phyloP scores from a whole-genome alignment of 2,888 invertebrate species.

The Cheilosia soror region DNA sequence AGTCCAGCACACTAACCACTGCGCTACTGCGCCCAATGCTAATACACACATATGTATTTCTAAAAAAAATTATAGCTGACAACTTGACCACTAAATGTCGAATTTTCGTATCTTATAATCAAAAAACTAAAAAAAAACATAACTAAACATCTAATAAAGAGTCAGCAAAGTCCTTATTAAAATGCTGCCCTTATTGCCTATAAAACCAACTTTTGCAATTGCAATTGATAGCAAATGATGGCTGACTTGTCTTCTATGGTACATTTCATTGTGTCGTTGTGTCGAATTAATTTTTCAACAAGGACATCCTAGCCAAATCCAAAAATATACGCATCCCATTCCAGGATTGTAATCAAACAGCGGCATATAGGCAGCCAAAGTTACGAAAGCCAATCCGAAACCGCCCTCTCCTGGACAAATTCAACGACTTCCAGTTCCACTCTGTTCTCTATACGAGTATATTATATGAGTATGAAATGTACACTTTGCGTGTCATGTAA shows the following conservation, averaged over 20 bases:
- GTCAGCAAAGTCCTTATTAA: too few relatives aligned
- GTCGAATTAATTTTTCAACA: conserved; percentile 12
- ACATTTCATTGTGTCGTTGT: conserved; percentile 21
- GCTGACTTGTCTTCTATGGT: background rate
- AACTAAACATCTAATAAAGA: too few relatives aligned
- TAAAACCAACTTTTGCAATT: too few relatives aligned
- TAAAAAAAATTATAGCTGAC: too few relatives aligned
- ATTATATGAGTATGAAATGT: conserved; percentile 51
- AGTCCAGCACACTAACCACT: too few relatives aligned
- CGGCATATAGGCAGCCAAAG: conserved; percentile 5
- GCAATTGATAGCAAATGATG: too few relatives aligned
- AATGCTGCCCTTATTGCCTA: too few relatives aligned
- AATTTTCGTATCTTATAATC: too few relatives aligned
- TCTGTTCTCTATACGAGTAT: conserved; percentile 20
- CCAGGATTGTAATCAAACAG: conserved; percentile 19
- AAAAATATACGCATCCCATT: background rate
- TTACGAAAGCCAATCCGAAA: conserved; percentile 24
- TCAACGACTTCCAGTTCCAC: conserved; percentile 8
- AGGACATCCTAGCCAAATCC: background rate
- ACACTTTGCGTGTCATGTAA: conserved; percentile 77
- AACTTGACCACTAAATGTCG: too few relatives aligned
- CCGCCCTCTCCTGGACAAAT: background rate
- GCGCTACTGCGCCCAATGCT: too few relatives aligned
- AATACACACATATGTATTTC: too few relatives aligned
- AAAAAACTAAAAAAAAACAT: too few relatives aligned